Evolutionary conservation across 2,888 invertebrate genomes (phyloP).

Genomic region (Sinohyriopsis cumingii): DNA sequence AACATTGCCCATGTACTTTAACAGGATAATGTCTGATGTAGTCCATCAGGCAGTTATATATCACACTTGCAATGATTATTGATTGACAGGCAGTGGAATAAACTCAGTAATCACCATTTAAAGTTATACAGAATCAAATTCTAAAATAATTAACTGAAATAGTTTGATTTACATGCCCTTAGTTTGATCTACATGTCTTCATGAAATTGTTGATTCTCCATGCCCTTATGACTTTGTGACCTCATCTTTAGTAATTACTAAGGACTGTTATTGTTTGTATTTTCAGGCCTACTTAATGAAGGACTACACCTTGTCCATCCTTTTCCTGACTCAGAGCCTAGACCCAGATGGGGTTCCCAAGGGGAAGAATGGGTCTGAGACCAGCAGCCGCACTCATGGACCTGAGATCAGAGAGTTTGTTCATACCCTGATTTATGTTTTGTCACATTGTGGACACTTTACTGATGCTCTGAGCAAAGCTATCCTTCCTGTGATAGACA

Average conservation of each 20-base stretch:
- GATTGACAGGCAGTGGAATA: too few species aligned
- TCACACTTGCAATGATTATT: too few species aligned
- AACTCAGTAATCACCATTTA: too few species aligned
- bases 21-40: too few species aligned
- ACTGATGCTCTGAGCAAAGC: constrained; percentile 62
- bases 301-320: constrained; percentile 65
- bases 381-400: constrained; percentile 2
- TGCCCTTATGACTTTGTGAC: too few species aligned
- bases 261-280: neutral
- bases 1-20: too few species aligned
- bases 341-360: neutral
- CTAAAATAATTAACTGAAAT: too few species aligned
- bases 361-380: neutral
- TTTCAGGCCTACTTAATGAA: constrained; percentile 68
- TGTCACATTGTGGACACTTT: constrained; percentile 50
- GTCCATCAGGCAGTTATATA: too few species aligned
- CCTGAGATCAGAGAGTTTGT: constrained; percentile 20
- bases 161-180: too few species aligned
- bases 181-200: too few species aligned
- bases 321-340: constrained; percentile 58
- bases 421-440: constrained; percentile 40
- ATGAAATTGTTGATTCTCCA: too few species aligned
- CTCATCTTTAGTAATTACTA: neutral
- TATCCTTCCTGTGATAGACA: constrained; percentile 63
- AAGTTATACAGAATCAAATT: too few species aligned